Conservation (phyloP, 2,888 invertebrate species). For the Monochamus alternatus region DNA sequence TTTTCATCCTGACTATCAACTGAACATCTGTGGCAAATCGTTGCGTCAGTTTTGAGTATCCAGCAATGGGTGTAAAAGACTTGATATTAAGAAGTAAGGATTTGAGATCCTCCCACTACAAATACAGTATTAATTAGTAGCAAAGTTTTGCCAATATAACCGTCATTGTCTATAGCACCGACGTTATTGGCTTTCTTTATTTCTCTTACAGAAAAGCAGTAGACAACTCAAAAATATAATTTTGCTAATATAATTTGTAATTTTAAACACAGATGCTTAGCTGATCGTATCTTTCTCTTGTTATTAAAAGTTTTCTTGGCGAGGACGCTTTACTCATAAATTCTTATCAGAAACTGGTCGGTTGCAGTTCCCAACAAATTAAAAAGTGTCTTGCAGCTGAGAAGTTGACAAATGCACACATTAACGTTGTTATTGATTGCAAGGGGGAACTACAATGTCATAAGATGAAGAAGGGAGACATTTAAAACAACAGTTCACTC, state of each 20-base stretch:
- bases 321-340: constrained; percentile 1
- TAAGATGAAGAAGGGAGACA: neutral
- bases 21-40: too few species aligned
- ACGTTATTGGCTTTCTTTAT: too few species aligned
- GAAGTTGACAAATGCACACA: neutral
- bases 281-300: neutral
- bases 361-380: neutral
- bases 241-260: neutral
- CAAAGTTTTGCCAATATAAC: too few species aligned
- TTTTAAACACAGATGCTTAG: neutral
- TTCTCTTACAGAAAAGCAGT: too few species aligned
- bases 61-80: too few species aligned
- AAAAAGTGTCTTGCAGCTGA: neutral
- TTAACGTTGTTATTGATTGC: neutral
- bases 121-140: too few species aligned
- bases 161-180: too few species aligned
- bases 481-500: neutral
- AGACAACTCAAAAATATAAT: neutral
- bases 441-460: neutral
- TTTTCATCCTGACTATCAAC: too few species aligned
- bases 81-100: too few species aligned
- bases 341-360: neutral
- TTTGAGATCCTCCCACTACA: too few species aligned
- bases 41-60: too few species aligned
- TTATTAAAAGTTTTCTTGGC: neutral